Percentiles rank a stretch among this genome's conserved stretches.
Conservation (phyloP, 2,888 invertebrate species). For the Volucella zonaria region DNA sequence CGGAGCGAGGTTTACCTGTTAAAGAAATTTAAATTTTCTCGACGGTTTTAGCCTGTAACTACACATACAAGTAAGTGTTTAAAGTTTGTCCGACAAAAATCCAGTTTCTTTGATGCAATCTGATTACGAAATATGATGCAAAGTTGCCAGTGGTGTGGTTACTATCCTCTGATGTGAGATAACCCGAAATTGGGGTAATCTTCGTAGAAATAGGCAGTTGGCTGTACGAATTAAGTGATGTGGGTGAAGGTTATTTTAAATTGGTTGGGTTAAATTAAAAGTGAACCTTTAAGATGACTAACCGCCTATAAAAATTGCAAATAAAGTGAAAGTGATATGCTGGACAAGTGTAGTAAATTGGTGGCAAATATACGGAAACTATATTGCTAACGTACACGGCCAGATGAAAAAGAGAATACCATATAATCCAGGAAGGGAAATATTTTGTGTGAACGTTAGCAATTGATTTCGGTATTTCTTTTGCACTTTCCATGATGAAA, state of each 20-base stretch:
- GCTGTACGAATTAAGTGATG: neutral
- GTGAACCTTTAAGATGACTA: neutral
- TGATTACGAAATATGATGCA: conserved; percentile 34
- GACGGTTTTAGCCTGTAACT: neutral
- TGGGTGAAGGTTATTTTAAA: neutral
- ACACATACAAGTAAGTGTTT: conserved; percentile 29
- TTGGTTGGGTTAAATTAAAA: neutral
- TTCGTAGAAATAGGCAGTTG: neutral
- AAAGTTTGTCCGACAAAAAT: conserved; percentile 5
- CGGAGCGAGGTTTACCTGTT: conserved; percentile 10
- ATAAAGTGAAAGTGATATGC: conserved; percentile 43
- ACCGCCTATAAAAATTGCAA: conserved; percentile 7
- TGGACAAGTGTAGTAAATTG: conserved; percentile 4
- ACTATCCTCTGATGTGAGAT: conserved; percentile 20
- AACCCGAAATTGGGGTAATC: conserved; percentile 40
- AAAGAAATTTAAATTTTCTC: conserved; percentile 18
- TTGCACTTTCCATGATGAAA: neutral
- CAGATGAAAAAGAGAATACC: neutral
- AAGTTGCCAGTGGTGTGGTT: conserved; percentile 19
- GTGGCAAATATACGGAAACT: neutral
- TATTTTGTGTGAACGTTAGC: neutral
- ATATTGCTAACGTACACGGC: neutral
- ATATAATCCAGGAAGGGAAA: conserved; percentile 15
- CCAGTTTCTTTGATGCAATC: conserved; percentile 13
- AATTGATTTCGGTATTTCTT: conserved; percentile 11